Base-by-base conservation (phyloP, 2,888 invertebrate genomes). In the Gymnoscelis rufifasciata region DNA sequence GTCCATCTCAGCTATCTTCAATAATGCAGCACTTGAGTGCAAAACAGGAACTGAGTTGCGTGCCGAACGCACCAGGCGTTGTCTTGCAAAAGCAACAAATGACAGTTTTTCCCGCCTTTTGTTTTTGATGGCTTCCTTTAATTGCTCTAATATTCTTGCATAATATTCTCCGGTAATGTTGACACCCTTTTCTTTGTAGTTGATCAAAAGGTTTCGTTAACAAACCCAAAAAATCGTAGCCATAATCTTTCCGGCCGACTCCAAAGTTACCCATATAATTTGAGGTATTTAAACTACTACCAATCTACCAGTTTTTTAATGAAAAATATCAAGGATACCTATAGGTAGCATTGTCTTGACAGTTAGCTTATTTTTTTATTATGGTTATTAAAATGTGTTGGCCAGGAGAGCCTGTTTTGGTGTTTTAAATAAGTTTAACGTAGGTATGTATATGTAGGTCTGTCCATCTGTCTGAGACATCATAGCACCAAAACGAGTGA, bases 1-100 rank as follows among this genome's bases (percentile, higher is more conserved):
- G 63, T 95, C 96, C 98, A 99, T 98, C 88, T 98, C 97, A 30
- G 98, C 97, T 47, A 99, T 95, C 88, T 97, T 96, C 19, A 98
- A 83, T 69, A 99, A 91, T 19, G 98, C 97, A 1, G 98, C 98
- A 24, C 97, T 95, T 0, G 99, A 97, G 81, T 99, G 98, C 19
- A 98, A 87, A 43, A 97, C 93, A 0, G 99, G 99, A 37, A 99
- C 95, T 0, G 97, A 97, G 76, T 94, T 95, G 60, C 95, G 94
- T 0, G 95, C 93, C 43, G 99, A 74, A 1, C n/a, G n/a, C n/a
- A n/a, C n/a, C n/a, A n/a, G n/a, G 43, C 54, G 19, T 49, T 41
- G 38, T 44, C 41, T 12, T 49, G 41, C 33, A 44, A 35, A 38
- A 38, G 38, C 41, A 44, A 14, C 28, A 41, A 27, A 24, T 2